Conservation (phyloP, 2,797 vertebrate species). For the Mico argentatus region DNA sequence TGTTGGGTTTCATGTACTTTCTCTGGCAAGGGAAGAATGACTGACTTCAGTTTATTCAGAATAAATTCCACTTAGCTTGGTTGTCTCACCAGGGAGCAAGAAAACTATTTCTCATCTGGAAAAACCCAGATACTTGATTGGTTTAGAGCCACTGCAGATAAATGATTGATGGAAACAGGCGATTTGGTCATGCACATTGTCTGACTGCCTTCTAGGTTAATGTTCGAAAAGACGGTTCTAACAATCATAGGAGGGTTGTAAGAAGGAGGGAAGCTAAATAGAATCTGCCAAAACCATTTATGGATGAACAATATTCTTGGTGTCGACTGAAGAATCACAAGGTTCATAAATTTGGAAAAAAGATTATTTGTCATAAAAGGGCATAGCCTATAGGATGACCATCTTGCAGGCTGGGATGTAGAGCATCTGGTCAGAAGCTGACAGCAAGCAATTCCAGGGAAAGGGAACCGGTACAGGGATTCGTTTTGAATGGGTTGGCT, state of each 20-base stretch:
- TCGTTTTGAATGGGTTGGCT: neutral
- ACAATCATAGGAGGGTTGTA: neutral
- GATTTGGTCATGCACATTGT: neutral
- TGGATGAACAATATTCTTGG: neutral
- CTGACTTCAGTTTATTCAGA: neutral
- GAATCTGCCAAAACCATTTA: neutral
- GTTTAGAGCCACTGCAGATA: neutral
- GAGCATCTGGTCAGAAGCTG: neutral
- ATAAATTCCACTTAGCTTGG: neutral
- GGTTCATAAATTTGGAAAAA: neutral
- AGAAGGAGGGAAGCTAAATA: neutral
- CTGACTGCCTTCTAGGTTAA: neutral
- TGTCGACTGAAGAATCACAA: neutral
- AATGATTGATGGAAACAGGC: neutral
- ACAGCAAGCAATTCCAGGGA: neutral
- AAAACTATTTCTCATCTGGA: neutral
- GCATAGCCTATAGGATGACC: neutral
- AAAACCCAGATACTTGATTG: neutral
- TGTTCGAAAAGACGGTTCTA: neutral
- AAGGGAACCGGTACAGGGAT: neutral
- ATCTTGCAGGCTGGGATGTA: neutral
- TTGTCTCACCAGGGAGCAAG: neutral
- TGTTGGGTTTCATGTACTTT: accelerated
- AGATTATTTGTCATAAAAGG: neutral
- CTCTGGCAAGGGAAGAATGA: neutral